Evolutionary conservation across 2,113 vertebrate species (phyloP), one percentile per base, ranked within the genome.

Genomic region (Hippocampus zosterae): DNA sequence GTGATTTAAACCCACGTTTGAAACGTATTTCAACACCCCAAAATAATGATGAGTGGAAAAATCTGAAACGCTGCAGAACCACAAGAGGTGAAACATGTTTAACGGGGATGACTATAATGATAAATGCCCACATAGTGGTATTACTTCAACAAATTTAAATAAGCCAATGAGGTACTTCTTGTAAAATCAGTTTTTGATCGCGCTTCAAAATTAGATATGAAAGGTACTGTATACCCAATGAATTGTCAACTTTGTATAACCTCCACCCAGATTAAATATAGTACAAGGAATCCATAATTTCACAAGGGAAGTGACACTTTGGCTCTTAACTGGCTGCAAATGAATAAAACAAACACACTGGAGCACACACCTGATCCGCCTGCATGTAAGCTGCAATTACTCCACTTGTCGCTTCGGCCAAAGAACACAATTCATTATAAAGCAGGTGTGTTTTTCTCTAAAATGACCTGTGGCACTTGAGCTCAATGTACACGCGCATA

Each of bases 361-460:
- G 7, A 8, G 23, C 41, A 65, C 15, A 65, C 63, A 65, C 63
- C 63, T 65, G 63, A 65, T 48, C 23, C 25, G 56, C 29, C 23
- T 52, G 46, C 8, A 48, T 42, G 70, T 66, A 46, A 66, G 67
- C 44, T 68, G 6, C 48, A 40, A 62, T 69, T 67, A 27, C 29
- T 63, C 65, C 40, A 74, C 71, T 72, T 70, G 68, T 15, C 78
- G 65, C 27, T 73, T 33, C 42, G 10, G 79, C 79, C 79, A 87
- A 86, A 75, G 70, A 72, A 69, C 53, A 83, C 75, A 89, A 76
- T 74, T 74, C 75, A 74, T 89, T 81, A 74, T 75, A 72, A 76
- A 80, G 59, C 81, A 84, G 84, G 78, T 85, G 81, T 85, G 77
- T 84, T 87, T 84, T 79, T 46, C 71, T 67, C 55, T 74, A 78